Conservation (phyloP, 2,113 vertebrate species). For the Heterochromis multidens region DNA sequence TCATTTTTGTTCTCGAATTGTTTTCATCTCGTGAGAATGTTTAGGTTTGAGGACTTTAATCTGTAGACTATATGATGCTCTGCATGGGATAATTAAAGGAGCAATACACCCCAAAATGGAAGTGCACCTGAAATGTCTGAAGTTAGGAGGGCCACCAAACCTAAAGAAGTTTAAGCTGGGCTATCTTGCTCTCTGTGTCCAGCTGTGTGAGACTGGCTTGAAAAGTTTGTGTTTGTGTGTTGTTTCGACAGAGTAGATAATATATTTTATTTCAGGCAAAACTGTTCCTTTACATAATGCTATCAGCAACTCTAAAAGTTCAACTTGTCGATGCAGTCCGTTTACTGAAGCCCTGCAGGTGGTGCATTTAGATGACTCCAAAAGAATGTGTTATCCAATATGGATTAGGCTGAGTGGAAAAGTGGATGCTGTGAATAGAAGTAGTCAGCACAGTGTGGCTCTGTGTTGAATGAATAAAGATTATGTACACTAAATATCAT, state of each 20-base stretch:
- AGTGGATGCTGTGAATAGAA: constrained; percentile 15
- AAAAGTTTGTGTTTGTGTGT: neutral
- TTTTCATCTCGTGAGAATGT: neutral
- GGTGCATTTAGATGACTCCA: constrained; percentile 4
- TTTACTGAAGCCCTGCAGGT: neutral
- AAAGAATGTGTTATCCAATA: constrained; percentile 21
- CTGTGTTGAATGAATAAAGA: constrained; percentile 25
- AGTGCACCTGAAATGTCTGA: neutral
- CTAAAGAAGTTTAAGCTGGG: neutral
- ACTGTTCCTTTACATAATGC: neutral
- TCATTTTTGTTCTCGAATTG: constrained; percentile 33
- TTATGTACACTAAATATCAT: constrained; percentile 39
- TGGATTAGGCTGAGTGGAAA: constrained; percentile 26
- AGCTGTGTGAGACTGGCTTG: neutral
- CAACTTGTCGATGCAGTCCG: neutral
- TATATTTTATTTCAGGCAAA: neutral
- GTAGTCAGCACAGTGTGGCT: neutral
- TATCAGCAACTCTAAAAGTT: neutral
- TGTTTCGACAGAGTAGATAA: neutral
- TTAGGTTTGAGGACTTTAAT: neutral
- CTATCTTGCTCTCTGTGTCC: neutral
- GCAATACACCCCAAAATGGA: neutral
- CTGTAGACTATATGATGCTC: neutral
- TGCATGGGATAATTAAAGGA: neutral
- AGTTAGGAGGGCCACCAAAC: neutral